phyloP scores from a whole-genome alignment of 2,888 invertebrate genomes.

The Trichacis sp. region DNA sequence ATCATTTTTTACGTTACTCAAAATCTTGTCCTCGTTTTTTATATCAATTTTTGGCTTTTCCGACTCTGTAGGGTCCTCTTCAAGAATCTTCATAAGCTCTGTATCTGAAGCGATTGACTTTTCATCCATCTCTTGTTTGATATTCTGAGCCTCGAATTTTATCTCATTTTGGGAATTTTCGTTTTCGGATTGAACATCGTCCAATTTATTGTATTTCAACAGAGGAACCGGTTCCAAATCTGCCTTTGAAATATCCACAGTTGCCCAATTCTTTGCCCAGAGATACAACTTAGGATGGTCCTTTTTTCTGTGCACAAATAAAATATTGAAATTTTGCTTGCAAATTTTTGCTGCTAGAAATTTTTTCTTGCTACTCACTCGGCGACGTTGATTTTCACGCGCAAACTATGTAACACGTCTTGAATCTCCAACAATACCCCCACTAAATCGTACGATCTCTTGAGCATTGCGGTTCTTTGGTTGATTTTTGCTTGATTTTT shows the following conservation, averaged over 20 bases:
- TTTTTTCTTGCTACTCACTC: slow-evolving; percentile 72
- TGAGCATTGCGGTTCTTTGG: slow-evolving; percentile 72
- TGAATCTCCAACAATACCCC: slow-evolving; percentile 79
- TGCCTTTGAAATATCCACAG: slow-evolving; percentile 62
- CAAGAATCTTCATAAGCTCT: slow-evolving; percentile 66
- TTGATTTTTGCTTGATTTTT: slow-evolving; percentile 58
- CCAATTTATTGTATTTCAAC: slow-evolving; percentile 54
- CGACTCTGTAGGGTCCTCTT: slow-evolving; percentile 60
- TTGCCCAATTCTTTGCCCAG: slow-evolving; percentile 89
- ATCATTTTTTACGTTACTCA: too few species aligned
- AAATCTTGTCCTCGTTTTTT: slow-evolving; percentile 49
- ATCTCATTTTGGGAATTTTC: slow-evolving; percentile 40
- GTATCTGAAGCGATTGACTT: slow-evolving; percentile 65
- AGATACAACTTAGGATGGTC: slow-evolving; percentile 88
- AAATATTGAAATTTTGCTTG: not conserved
- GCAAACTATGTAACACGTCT: slow-evolving; percentile 79
- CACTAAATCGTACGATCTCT: slow-evolving; percentile 81
- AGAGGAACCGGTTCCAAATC: slow-evolving; percentile 55
- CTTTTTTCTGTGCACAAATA: slow-evolving; percentile 73
- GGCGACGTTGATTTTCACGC: slow-evolving; percentile 83
- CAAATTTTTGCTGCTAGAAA: too few species aligned
- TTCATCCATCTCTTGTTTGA: slow-evolving; percentile 45
- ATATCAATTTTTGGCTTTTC: slow-evolving; percentile 53
- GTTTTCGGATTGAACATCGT: slow-evolving; percentile 29
- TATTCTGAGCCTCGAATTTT: slow-evolving; percentile 52